Evolutionary conservation across 2,113 vertebrate genomes (phyloP).

Genomic region (Poeciliopsis retropinna): DNA sequence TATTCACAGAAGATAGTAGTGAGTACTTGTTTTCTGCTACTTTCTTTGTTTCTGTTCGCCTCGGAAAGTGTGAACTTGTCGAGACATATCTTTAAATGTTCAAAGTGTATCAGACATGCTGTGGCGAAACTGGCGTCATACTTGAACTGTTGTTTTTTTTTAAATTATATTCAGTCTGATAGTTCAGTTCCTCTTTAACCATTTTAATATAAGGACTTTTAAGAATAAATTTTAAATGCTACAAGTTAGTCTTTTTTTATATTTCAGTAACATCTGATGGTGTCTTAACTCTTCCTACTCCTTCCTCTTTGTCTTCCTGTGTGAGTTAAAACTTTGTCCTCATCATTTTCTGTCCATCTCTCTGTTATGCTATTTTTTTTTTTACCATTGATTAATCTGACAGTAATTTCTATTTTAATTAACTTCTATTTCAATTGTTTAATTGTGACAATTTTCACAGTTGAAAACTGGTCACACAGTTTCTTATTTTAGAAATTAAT

Average conservation of each 20-base stretch:
- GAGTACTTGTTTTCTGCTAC: constrained; percentile 25
- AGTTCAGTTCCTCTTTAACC: background rate
- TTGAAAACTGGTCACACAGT: too few relatives aligned
- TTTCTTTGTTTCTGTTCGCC: constrained; percentile 45
- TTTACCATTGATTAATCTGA: too few relatives aligned
- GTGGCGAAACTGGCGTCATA: background rate
- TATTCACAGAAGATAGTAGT: constrained; percentile 24
- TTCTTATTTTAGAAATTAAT: too few relatives aligned
- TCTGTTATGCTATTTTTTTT: too few relatives aligned
- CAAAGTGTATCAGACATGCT: background rate
- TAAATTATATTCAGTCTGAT: background rate
- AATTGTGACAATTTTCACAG: too few relatives aligned
- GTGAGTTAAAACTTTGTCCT: too few relatives aligned
- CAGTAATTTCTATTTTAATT: too few relatives aligned
- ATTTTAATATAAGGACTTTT: background rate
- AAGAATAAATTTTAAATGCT: background rate
- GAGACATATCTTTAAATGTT: constrained; percentile 1
- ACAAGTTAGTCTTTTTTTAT: background rate
- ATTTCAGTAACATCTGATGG: background rate
- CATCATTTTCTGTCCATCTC: too few relatives aligned
- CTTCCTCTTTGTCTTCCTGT: background rate
- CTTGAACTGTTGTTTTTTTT: background rate
- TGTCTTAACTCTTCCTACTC: background rate
- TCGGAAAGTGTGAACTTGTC: constrained; percentile 37
- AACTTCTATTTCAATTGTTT: too few relatives aligned